Conservation (phyloP, 1,140 invertebrate species). For the Heliconius melpomene region DNA sequence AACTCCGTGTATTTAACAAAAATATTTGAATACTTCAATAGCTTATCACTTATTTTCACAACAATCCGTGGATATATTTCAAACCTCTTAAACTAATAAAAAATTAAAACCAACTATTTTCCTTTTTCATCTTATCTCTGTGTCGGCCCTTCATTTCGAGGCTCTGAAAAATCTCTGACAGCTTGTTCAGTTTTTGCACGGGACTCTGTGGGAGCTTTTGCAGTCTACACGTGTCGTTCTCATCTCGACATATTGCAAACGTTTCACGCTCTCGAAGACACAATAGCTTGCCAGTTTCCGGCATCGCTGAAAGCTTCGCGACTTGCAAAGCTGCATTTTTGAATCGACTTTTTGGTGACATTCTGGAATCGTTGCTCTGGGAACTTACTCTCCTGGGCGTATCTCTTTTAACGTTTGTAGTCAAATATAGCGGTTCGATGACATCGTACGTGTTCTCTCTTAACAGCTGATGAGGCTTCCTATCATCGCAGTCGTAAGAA, state of each 20-base stretch:
- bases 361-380: slow-evolving; percentile 39
- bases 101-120: slow-evolving; percentile 75
- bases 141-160: slow-evolving; percentile 67
- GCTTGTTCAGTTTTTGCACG: slow-evolving; percentile 59
- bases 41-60: slow-evolving; percentile 52
- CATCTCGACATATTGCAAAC: slow-evolving; percentile 45
- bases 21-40: slow-evolving; percentile 43
- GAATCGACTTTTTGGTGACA: slow-evolving; percentile 70
- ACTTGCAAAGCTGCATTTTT: slow-evolving; percentile 72
- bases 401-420: slow-evolving; percentile 52
- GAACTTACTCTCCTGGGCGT: slow-evolving; percentile 33
- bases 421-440: slow-evolving; percentile 66
- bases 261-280: slow-evolving; percentile 68
- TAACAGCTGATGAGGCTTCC: slow-evolving; percentile 61
- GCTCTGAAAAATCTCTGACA: slow-evolving; percentile 72
- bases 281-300: slow-evolving; percentile 68
- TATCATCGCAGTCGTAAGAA: slow-evolving; percentile 44
- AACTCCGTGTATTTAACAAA: slow-evolving; percentile 47
- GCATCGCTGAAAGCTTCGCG: slow-evolving; percentile 63
- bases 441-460: slow-evolving; percentile 76
- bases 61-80: slow-evolving; percentile 41
- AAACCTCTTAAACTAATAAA: slow-evolving; percentile 34
- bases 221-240: slow-evolving; percentile 55
- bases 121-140: slow-evolving; percentile 70
- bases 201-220: slow-evolving; percentile 63